Conservation (phyloP, 2,797 vertebrate species). For the Lepilemur septentrionalis region DNA sequence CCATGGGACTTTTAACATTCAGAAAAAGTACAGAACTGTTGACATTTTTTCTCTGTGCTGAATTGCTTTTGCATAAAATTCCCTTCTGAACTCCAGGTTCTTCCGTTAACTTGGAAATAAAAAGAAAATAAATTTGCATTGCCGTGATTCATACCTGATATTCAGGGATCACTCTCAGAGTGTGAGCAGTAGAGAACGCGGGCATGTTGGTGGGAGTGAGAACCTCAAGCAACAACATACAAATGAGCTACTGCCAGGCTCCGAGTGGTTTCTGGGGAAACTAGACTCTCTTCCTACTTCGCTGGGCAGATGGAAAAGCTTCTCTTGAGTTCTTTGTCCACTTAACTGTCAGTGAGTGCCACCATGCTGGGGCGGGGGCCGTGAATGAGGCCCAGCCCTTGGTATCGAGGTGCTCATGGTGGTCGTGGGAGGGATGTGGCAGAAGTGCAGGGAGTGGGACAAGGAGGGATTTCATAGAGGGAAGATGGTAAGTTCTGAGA, state of each 20-base stretch:
- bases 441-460: background rate
- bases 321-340: background rate
- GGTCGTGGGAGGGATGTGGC: background rate
- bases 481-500: background rate
- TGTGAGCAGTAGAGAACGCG: background rate
- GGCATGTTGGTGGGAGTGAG: background rate
- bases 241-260: background rate
- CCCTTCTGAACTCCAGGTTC: background rate
- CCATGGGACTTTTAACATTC: conserved; percentile 26
- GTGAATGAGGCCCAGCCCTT: background rate
- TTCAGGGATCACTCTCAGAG: background rate
- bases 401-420: background rate
- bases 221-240: background rate
- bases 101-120: conserved; percentile 1
- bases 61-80: conserved; percentile 21
- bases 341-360: background rate
- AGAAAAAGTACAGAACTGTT: conserved; percentile 1
- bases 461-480: rapidly evolving
- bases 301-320: background rate
- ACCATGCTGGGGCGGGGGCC: background rate
- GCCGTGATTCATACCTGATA: background rate
- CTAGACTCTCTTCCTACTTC: background rate
- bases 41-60: background rate
- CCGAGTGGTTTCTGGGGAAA: background rate
- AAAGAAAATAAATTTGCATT: conserved; percentile 7